Evolutionary conservation across 2,888 invertebrate species (phyloP).

Genomic region (Agonopterix heracliana): DNA sequence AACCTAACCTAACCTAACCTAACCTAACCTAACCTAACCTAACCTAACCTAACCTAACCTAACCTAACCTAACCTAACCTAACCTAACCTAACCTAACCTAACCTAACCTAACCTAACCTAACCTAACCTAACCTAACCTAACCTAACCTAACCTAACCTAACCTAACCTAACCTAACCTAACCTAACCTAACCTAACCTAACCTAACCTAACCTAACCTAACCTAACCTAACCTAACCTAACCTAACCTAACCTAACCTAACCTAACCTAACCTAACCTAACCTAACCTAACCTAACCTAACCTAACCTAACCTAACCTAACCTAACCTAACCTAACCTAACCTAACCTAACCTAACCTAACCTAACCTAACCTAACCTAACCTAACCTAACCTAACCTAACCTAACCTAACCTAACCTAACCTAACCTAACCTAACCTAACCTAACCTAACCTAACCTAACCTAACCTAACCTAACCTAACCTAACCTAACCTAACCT

Average conservation of each 20-base stretch:
- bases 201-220: conserved; percentile 1
- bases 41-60: background rate
- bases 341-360: conserved; percentile 19
- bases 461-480: conserved; percentile 11
- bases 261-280: conserved; percentile 4
- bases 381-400: conserved; percentile 14
- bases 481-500: conserved; percentile 11
- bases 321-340: conserved; percentile 17
- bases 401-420: conserved; percentile 4
- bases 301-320: conserved; percentile 16
- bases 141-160: conserved; percentile 1
- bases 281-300: conserved; percentile 14
- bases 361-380: conserved; percentile 17
- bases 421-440: conserved; percentile 12
- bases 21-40: conserved; percentile 9
- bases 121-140: conserved; percentile 1
- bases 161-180: conserved; percentile 1
- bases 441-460: conserved; percentile 14
- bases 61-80: conserved; percentile 7
- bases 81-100: conserved; percentile 7
- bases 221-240: conserved; percentile 1
- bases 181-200: conserved; percentile 1
- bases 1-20: conserved; percentile 7
- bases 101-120: conserved; percentile 1
- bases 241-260: conserved; percentile 1